phyloP scores from a whole-genome alignment of 1,140 invertebrate genomes.

The Dolichoris vasculosae region DNA sequence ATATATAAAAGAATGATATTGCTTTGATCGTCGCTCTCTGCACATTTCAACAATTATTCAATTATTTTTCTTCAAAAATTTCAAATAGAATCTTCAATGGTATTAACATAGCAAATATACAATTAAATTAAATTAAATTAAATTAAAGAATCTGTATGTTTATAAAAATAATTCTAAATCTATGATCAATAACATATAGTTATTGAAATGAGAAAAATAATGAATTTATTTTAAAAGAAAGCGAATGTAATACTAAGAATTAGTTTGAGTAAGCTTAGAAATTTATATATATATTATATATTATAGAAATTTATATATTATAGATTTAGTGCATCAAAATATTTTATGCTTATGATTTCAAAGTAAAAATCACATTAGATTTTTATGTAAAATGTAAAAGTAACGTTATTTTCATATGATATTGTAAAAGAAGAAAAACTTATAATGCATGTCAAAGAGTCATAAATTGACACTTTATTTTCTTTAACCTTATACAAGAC shows the following conservation, averaged over 20 bases:
- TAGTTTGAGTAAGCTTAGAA: too few relatives aligned
- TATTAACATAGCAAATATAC: too few relatives aligned
- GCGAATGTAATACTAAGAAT: not conserved
- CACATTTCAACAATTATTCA: not conserved
- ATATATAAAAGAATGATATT: too few relatives aligned
- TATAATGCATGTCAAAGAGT: not conserved
- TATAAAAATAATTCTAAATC: too few relatives aligned
- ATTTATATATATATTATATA: not conserved
- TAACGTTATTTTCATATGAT: not conserved
- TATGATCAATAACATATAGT: not conserved
- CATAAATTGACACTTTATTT: conserved; percentile 3
- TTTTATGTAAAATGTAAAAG: not conserved
- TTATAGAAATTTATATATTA: too few relatives aligned
- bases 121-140: too few relatives aligned
- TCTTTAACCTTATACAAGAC: conserved; percentile 10
- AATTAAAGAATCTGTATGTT: too few relatives aligned
- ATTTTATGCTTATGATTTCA: not conserved
- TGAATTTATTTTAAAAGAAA: not conserved
- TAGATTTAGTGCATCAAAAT: not conserved
- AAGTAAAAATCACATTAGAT: not conserved
- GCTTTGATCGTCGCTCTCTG: not conserved
- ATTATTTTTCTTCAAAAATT: not conserved
- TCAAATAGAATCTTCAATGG: not conserved
- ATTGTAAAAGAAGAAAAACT: not conserved
- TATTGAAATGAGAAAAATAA: not conserved